Percentiles rank a stretch among this genome's conserved stretches.
phyloP scores from a whole-genome alignment of 2,113 vertebrate species.

The Erythrocebus patas region DNA sequence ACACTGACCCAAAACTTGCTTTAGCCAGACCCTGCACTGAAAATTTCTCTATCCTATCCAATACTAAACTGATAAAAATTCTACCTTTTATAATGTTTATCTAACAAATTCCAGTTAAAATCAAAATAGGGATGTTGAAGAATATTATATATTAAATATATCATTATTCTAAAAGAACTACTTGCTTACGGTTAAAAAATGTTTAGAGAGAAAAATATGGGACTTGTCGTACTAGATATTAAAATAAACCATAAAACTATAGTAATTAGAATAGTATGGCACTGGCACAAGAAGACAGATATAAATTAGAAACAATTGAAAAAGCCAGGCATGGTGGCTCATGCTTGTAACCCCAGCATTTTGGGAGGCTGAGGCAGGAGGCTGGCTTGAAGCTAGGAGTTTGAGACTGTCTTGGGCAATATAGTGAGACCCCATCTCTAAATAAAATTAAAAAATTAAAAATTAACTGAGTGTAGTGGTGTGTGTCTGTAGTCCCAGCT shows the following conservation, averaged over 20 bases:
- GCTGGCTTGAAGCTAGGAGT: too few relatives aligned
- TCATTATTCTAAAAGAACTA: conserved; percentile 4
- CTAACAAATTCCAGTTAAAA: conserved; percentile 36
- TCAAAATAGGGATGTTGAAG: not conserved
- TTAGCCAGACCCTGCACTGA: not conserved
- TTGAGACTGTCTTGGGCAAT: too few relatives aligned
- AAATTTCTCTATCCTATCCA: conserved; percentile 7
- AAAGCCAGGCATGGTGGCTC: not conserved
- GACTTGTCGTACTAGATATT: not conserved
- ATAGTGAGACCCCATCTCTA: too few relatives aligned
- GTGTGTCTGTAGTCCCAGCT: too few relatives aligned
- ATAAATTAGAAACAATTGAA: not conserved
- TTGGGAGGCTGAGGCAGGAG: too few relatives aligned
- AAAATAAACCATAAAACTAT: conserved; percentile 34
- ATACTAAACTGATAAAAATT: not conserved
- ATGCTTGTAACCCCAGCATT: too few relatives aligned
- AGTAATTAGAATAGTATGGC: conserved; percentile 29
- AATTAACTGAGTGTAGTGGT: too few relatives aligned
- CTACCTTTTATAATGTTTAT: not conserved
- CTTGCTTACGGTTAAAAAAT: not conserved
- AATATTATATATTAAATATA: conserved; percentile 3
- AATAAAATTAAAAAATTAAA: too few relatives aligned
- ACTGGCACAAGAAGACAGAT: not conserved
- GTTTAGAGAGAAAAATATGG: not conserved
- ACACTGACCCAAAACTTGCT: not conserved